Conservation (phyloP, 2,888 invertebrate genomes). For the Acronicta alni region DNA sequence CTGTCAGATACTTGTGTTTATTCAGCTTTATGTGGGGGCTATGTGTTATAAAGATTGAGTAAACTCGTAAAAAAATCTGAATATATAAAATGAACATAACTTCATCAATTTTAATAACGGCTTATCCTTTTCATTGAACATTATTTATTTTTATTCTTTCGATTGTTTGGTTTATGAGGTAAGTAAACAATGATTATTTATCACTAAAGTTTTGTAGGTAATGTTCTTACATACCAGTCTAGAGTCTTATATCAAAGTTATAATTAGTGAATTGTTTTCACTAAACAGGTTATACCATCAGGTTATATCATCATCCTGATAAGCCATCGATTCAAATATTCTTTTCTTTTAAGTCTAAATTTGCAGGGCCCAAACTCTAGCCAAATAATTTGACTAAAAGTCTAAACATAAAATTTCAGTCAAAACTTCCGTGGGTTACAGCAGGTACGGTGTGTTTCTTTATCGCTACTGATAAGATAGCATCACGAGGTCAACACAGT, state of each 20-base stretch:
- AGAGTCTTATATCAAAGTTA: no score
- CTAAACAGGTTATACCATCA: no score
- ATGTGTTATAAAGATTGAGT: slow-evolving; percentile 41
- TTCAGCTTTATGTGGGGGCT: slow-evolving; percentile 33
- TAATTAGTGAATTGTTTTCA: no score
- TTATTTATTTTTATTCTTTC: slow-evolving; percentile 20
- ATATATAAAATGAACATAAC: slow-evolving; percentile 12
- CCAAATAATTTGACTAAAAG: slow-evolving; percentile 22
- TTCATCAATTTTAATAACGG: slow-evolving; percentile 31
- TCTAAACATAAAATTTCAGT: slow-evolving; percentile 40
- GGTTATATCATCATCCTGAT: no score
- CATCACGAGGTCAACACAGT: slow-evolving; percentile 65
- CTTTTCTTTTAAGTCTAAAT: background rate
- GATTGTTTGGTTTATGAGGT: background rate
- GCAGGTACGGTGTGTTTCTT: slow-evolving; percentile 62
- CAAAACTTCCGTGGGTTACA: slow-evolving; percentile 56
- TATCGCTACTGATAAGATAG: slow-evolving; percentile 73
- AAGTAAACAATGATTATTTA: background rate
- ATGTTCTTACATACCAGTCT: no score
- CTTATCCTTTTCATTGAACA: background rate
- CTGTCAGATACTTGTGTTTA: slow-evolving; percentile 46
- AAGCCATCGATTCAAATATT: background rate
- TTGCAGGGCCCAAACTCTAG: background rate
- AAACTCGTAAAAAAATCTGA: slow-evolving; percentile 40
- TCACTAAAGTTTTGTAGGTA: no score